Base-by-base conservation (phyloP, 2,113 vertebrate genomes). In the Tragelaphus scriptus region DNA sequence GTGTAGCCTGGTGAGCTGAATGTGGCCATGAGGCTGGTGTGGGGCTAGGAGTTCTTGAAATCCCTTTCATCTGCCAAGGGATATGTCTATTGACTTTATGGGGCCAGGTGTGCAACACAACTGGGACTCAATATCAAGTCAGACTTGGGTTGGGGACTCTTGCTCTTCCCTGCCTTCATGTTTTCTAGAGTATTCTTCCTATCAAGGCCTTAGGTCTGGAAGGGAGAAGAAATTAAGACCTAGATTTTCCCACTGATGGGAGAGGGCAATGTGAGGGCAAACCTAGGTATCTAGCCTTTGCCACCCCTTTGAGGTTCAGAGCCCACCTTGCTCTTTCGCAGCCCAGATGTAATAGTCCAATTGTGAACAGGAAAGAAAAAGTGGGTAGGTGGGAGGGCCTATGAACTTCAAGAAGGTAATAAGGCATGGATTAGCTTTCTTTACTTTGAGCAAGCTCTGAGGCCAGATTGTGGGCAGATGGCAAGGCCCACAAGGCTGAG, bases 401-500 rank as follows among this genome's bases (percentile, higher is more conserved):
- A 51, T 6, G 28, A 85, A 26, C 49, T 95, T 93, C 4, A 3
- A 91, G 59, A 95, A 94, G 58, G 91, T 88, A 82, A 77, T 91
- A 92, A 94, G 79, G 28, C 92, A 36, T 89, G 55, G 89, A 94
- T 44, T 36, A 91, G 51, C 59, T 81, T 94, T 82, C 89, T 97
- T 86, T 93, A 95, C 32, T 86, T 97, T 93, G 71, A 96, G 40
- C n/a, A 77, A 82, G 26, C 61, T 95, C 40, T 85, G 44, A 12
- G 81, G 77, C 32, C 82, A 91, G 85, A 96, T 56, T 93, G 30
- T 17, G 93, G 79, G 84, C 32, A 88, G 51, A 88, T 85, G 61
- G 53, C 85, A 96, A 97, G 63, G 51, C 93, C 75, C 63, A 90
- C 71, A 96, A 86, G 53, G 93, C 58, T 96, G 85, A 96, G 25